A percentile compares a stretch with the other conserved stretches of the same genome.
These are phyloP conservation scores for Psephotus haematonotus DNA, from an alignment of 2,113 vertebrate genomes.

Conservation along the genomic window DNA sequence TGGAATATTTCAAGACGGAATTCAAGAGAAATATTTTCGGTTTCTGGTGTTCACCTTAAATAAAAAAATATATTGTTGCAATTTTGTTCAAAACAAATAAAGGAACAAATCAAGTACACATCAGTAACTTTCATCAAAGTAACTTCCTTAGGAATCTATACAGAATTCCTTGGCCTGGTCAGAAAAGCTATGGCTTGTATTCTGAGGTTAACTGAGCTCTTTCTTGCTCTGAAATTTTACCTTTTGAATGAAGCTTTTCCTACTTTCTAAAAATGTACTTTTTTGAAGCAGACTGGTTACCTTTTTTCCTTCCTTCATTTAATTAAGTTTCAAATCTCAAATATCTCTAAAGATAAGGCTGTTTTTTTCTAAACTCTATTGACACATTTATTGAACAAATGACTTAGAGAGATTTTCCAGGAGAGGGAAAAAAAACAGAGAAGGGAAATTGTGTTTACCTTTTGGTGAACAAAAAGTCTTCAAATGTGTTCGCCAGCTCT, in stretches of 20 bases:
- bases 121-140: background rate
- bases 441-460: conserved; percentile 77
- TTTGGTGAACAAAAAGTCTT: conserved; percentile 99
- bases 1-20: background rate
- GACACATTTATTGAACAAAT: background rate
- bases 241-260: background rate
- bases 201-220: background rate
- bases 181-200: background rate
- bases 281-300: background rate
- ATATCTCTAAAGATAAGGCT: background rate
- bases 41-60: background rate
- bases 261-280: background rate
- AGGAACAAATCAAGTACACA: background rate
- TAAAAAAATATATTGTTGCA: background rate
- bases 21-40: background rate
- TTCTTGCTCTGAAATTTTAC: background rate
- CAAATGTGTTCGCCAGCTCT: conserved; percentile 91
- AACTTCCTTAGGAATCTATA: accelerated
- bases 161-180: background rate
- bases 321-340: background rate
- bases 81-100: background rate
- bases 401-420: background rate
- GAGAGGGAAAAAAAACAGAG: background rate
- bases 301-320: background rate
- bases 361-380: background rate